Evolutionary conservation across 2,113 vertebrate genomes (phyloP).

Genomic region (Mugil cephalus): DNA sequence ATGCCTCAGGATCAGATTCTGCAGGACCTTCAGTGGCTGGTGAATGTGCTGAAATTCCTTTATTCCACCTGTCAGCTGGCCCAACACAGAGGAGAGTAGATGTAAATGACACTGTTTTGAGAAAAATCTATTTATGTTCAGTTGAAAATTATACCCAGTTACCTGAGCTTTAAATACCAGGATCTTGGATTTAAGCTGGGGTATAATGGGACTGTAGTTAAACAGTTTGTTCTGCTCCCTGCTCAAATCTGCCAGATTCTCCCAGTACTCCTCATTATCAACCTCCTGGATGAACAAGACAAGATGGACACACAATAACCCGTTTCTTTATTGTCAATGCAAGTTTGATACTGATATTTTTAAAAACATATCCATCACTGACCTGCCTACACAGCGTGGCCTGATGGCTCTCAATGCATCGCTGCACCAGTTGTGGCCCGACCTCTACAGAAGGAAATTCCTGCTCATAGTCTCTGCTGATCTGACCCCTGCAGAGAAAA

Average conservation of each 20-base stretch:
- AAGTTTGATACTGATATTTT: not conserved
- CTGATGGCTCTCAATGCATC: constrained; percentile 25
- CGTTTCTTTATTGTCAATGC: not conserved
- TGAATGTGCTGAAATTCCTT: constrained; percentile 83
- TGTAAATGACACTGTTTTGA: not conserved
- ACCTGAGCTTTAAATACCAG: constrained; percentile 86
- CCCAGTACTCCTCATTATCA: constrained; percentile 89
- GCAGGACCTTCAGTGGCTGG: constrained; percentile 82
- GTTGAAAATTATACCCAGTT: constrained; percentile 10
- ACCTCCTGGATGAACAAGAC: constrained; percentile 76
- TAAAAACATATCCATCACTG: not conserved
- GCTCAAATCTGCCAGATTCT: constrained; percentile 79
- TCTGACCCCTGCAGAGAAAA: constrained; percentile 72
- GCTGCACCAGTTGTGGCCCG: constrained; percentile 43
- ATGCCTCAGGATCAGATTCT: constrained; percentile 81
- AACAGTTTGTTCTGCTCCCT: constrained; percentile 71
- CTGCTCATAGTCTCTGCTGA: constrained; percentile 83
- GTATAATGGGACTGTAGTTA: constrained; percentile 77
- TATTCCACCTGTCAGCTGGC: constrained; percentile 85
- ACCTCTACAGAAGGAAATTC: constrained; percentile 82
- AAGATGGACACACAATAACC: not conserved
- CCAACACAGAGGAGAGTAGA: constrained; percentile 1
- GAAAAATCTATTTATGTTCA: rapidly evolving
- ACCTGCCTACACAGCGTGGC: constrained; percentile 17
- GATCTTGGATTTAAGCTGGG: constrained; percentile 80